phyloP scores from a whole-genome alignment of 2,113 vertebrate genomes.

The Prionailurus bengalensis region DNA sequence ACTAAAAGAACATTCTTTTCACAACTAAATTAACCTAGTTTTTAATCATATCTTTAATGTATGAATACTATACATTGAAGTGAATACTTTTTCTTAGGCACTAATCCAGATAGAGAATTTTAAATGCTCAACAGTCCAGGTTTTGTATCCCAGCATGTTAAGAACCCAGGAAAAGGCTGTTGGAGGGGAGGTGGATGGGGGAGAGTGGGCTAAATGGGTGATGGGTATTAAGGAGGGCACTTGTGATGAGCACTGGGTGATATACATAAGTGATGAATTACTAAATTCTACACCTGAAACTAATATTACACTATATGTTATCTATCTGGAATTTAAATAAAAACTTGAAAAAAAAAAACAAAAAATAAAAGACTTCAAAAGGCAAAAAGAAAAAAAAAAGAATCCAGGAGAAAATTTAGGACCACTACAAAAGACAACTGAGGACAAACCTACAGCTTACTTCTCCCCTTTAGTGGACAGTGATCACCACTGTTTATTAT shows the following conservation, averaged over 20 bases:
- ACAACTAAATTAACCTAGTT: neutral
- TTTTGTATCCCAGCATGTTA: neutral
- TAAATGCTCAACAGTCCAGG: neutral
- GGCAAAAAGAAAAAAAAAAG: neutral
- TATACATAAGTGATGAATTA: too few species aligned
- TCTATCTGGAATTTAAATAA: too few species aligned
- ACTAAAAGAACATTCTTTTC: neutral
- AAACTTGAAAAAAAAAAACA: too few species aligned
- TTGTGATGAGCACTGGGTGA: too few species aligned
- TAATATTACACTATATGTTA: too few species aligned
- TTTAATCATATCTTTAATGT: neutral
- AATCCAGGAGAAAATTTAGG: neutral
- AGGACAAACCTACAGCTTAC: neutral
- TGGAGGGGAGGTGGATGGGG: too few species aligned
- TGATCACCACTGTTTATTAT: neutral
- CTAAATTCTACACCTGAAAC: too few species aligned
- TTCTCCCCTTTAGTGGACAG: neutral
- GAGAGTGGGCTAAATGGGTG: too few species aligned
- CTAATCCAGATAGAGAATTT: neutral
- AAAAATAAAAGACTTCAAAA: too few species aligned
- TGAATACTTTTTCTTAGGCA: neutral
- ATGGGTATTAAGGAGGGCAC: too few species aligned
- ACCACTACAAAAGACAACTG: neutral
- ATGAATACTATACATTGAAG: neutral
- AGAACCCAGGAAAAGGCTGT: neutral